Conservation (phyloP, 2,113 vertebrate genomes). For the Sinocyclocheilus grahami region DNA sequence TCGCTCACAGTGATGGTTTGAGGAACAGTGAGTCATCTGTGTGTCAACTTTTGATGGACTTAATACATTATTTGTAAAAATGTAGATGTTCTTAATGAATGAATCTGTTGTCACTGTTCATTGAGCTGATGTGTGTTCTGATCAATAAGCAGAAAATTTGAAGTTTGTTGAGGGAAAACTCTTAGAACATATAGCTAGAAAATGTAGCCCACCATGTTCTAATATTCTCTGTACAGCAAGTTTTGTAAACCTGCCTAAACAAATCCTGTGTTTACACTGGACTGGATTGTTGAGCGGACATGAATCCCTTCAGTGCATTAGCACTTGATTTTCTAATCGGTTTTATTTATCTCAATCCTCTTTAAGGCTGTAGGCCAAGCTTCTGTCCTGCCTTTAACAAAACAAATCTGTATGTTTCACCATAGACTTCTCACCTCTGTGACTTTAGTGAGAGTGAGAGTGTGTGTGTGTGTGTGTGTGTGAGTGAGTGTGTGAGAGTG, state of each 20-base stretch:
- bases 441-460: not conserved
- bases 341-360: constrained; percentile 22
- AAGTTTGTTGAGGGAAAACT: no score
- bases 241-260: not conserved
- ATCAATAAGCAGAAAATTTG: no score
- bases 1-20: no score
- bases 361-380: constrained; percentile 21
- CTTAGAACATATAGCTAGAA: no score
- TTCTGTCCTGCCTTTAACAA: constrained; percentile 31
- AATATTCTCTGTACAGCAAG: not conserved
- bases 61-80: no score
- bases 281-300: not conserved
- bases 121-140: no score
- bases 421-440: constrained; percentile 4
- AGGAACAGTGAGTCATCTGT: no score
- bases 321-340: not conserved
- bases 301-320: not conserved
- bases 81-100: no score
- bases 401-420: constrained; percentile 36
- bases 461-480: no score
- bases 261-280: constrained; percentile 6
- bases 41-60: no score
- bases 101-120: no score
- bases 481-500: no score
- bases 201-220: not conserved